These are phyloP conservation scores for Orientallactaga bullata DNA, from an alignment of 2,113 vertebrate species.

Conservation along the genomic window DNA sequence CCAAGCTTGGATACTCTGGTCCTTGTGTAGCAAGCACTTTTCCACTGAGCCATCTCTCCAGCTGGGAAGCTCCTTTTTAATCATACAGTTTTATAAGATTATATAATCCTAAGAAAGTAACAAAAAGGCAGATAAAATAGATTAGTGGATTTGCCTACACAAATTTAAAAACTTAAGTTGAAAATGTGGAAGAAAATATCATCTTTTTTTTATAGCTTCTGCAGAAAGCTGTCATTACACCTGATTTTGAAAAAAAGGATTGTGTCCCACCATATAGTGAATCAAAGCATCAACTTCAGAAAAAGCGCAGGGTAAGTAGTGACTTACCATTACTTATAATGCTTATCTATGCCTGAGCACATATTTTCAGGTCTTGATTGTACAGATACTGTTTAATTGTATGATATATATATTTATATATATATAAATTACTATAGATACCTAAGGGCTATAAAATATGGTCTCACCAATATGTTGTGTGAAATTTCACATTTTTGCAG, in stretches of 20 bases:
- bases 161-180: conserved; percentile 29
- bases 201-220: conserved; percentile 89
- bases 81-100: background rate
- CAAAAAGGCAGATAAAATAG: conserved; percentile 5
- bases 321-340: background rate
- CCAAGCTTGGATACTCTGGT: too few relatives aligned
- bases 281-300: conserved; percentile 90
- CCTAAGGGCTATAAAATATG: background rate
- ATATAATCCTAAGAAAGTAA: conserved; percentile 1
- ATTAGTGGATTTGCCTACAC: background rate
- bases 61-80: background rate
- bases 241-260: conserved; percentile 96
- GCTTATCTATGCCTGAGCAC: background rate
- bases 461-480: background rate
- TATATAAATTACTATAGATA: background rate
- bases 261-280: conserved; percentile 92
- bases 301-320: conserved; percentile 91
- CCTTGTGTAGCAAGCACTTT: too few relatives aligned
- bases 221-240: conserved; percentile 93
- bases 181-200: background rate
- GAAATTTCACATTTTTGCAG: conserved; percentile 39
- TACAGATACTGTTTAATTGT: too few relatives aligned
- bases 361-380: background rate
- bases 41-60: too few relatives aligned
- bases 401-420: too few relatives aligned